Evolutionary conservation across 2,797 vertebrate species (phyloP).

Genomic region (Oryzias dopingdopingensis): DNA sequence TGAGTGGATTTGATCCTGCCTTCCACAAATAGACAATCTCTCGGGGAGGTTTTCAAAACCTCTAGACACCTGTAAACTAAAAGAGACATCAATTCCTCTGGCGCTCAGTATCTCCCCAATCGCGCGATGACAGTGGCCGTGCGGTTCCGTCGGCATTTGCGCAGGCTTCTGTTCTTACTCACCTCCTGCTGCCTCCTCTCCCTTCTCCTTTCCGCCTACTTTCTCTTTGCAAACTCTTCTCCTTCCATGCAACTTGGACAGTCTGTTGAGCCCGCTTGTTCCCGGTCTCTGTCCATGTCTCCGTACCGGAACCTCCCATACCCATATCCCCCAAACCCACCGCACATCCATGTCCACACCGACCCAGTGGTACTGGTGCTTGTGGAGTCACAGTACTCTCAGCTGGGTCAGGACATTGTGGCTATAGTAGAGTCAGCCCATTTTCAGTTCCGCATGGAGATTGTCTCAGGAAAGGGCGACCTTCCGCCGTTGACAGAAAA

Average conservation of each 20-base stretch:
- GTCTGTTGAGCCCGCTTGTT: conserved; percentile 82
- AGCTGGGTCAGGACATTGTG: conserved; percentile 94
- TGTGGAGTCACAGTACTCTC: conserved; percentile 96
- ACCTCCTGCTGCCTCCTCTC: conserved; percentile 91
- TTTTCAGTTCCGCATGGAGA: conserved; percentile 91
- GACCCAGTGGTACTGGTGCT: conserved; percentile 88
- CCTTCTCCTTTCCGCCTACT: conserved; percentile 91
- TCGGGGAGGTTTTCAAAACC: conserved; percentile 7
- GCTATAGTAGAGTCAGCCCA: conserved; percentile 92
- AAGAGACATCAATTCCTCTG: conserved; percentile 30
- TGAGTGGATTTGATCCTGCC: conserved; percentile 57
- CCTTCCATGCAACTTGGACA: conserved; percentile 88
- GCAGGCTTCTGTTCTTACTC: conserved; percentile 87
- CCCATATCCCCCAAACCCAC: conserved; percentile 85
- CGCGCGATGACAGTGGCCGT: conserved; percentile 69
- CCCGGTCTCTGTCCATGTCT: conserved; percentile 80
- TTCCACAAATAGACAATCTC: conserved; percentile 49
- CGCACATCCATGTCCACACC: conserved; percentile 81
- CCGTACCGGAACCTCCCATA: conserved; percentile 85
- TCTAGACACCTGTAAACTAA: conserved; percentile 14
- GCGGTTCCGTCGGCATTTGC: conserved; percentile 83
- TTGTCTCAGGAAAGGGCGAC: conserved; percentile 92
- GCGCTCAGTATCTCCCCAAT: conserved; percentile 12
- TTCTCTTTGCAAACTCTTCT: conserved; percentile 89
- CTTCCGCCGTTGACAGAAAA: conserved; percentile 91